These are phyloP conservation scores for Lepus timidus DNA, from an alignment of 2,113 vertebrate genomes.

Conservation along the genomic window DNA sequence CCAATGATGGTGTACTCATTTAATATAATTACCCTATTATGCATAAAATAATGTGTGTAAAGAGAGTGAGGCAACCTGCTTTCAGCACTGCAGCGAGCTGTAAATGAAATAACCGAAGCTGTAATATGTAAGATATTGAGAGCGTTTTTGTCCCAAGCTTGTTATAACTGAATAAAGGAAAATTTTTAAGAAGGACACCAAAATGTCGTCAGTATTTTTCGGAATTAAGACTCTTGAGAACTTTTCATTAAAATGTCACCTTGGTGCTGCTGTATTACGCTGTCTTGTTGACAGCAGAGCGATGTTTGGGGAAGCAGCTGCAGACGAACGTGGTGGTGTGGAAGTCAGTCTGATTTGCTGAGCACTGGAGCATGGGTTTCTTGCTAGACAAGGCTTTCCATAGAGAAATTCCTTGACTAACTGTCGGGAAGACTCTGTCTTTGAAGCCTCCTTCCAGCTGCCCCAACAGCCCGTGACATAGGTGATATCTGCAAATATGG, in stretches of 20 bases:
- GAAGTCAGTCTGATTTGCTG: background rate
- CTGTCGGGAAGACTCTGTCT: background rate
- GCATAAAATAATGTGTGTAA: constrained; percentile 67
- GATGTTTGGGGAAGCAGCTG: too few species aligned
- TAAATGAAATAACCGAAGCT: constrained; percentile 54
- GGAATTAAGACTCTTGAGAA: constrained; percentile 8
- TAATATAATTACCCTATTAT: constrained; percentile 71
- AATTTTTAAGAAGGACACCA: constrained; percentile 43
- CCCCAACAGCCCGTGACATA: background rate
- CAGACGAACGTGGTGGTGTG: background rate
- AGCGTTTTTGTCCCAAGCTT: background rate
- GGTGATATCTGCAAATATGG: fast-evolving
- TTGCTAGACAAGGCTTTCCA: background rate
- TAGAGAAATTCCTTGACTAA: background rate
- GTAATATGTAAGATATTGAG: constrained; percentile 27
- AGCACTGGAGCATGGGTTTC: background rate
- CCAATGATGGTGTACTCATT: constrained; percentile 60
- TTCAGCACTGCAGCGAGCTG: constrained; percentile 54
- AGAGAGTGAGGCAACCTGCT: constrained; percentile 52
- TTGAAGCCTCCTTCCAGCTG: background rate
- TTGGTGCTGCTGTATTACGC: background rate
- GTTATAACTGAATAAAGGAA: background rate
- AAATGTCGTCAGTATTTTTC: constrained; percentile 35
- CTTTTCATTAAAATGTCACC: constrained; percentile 50
- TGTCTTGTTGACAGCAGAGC: background rate